These are phyloP conservation scores for Arremon aurantiirostris DNA, from an alignment of 2,797 vertebrate species.

Conservation along the genomic window DNA sequence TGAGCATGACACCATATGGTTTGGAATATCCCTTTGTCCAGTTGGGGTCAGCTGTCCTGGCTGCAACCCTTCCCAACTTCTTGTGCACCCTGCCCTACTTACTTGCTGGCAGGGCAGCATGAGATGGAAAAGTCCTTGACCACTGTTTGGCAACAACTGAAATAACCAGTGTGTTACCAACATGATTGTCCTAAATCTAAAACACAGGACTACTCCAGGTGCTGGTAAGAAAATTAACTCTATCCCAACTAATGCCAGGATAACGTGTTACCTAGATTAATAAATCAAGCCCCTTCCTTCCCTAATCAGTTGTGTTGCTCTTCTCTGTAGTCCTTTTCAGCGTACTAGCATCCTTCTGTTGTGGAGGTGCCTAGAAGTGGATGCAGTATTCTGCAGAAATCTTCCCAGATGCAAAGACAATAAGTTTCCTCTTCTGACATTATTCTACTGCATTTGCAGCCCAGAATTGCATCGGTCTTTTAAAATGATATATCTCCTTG, in stretches of 20 bases:
- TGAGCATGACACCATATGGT: neutral
- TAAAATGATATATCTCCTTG: neutral
- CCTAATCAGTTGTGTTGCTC: neutral
- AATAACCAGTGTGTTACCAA: neutral
- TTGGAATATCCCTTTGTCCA: neutral
- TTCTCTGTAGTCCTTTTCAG: neutral
- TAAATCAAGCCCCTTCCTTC: neutral
- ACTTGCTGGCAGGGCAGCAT: neutral
- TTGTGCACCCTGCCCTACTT: neutral
- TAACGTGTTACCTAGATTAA: neutral
- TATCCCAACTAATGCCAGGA: neutral
- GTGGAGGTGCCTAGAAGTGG: neutral
- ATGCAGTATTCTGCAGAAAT: neutral
- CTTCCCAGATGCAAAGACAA: neutral
- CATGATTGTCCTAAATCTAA: neutral
- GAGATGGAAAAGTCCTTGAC: neutral
- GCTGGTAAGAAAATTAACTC: neutral
- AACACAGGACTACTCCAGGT: neutral
- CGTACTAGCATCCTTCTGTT: neutral
- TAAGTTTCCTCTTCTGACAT: neutral
- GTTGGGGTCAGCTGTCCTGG: neutral
- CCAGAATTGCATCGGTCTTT: neutral
- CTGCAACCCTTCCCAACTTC: neutral
- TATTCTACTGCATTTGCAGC: neutral
- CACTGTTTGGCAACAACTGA: neutral